A percentile compares a stretch with the other conserved stretches of the same genome.
These are phyloP conservation scores for Miniopterus natalensis DNA, from an alignment of 2,113 vertebrate genomes.

Conservation along the genomic window DNA sequence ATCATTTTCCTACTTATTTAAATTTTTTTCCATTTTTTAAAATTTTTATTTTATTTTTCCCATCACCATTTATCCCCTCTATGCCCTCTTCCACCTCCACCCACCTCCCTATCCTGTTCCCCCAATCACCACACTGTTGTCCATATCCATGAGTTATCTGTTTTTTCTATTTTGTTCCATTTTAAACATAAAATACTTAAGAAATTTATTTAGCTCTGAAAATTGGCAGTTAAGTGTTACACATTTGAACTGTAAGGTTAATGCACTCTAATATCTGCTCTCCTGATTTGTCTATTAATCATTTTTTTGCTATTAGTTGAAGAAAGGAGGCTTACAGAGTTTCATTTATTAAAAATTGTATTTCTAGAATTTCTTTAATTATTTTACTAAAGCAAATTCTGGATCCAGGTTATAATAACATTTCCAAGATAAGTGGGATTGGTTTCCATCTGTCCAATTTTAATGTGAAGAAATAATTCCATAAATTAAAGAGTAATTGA, in stretches of 20 bases:
- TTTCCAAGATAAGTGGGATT: conserved; percentile 18
- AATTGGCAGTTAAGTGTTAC: conserved; percentile 35
- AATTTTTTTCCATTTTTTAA: conserved; percentile 30
- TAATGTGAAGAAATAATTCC: conserved; percentile 52
- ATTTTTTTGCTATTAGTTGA: conserved; percentile 27
- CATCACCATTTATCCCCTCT: too few relatives aligned
- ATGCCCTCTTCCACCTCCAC: too few relatives aligned
- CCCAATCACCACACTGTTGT: too few relatives aligned
- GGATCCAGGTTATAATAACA: background rate
- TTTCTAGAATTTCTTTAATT: background rate
- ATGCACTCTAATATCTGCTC: conserved; percentile 34
- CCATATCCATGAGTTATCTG: too few relatives aligned
- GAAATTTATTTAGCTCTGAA: conserved; percentile 21
- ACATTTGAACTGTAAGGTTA: conserved; percentile 40
- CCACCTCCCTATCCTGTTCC: too few relatives aligned
- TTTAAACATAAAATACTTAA: conserved; percentile 58
- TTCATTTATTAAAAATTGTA: conserved; percentile 39
- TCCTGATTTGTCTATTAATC: conserved; percentile 20
- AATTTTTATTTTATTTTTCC: too few relatives aligned
- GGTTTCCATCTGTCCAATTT: conserved; percentile 6
- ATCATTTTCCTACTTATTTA: conserved; percentile 30
- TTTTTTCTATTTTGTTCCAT: background rate
- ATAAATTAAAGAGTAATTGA: conserved; percentile 40
- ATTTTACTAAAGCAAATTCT: conserved; percentile 48
- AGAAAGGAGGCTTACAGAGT: background rate